A percentile compares a stretch with the other conserved stretches of the same genome.
phyloP scores from a whole-genome alignment of 2,113 vertebrate species.

The Arenaria interpres region DNA sequence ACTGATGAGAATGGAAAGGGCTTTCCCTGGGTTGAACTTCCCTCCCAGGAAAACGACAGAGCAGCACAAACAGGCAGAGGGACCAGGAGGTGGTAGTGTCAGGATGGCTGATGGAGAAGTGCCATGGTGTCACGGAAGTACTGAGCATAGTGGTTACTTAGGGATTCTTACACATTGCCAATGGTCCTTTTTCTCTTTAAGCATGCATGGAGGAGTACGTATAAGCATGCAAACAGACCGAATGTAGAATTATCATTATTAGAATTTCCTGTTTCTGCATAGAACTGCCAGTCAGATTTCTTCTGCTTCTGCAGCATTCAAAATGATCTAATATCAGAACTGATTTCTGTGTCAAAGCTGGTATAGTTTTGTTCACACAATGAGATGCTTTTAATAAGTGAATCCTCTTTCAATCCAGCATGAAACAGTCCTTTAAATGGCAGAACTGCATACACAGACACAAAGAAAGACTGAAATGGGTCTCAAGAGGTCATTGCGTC shows the following conservation, averaged over 20 bases:
- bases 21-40: background rate
- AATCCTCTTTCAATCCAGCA: background rate
- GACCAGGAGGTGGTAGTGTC: no score
- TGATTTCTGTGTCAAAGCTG: background rate
- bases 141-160: background rate
- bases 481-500: background rate
- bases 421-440: background rate
- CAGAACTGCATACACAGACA: background rate
- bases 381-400: background rate
- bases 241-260: background rate
- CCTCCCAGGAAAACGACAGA: background rate
- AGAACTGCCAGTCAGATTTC: background rate
- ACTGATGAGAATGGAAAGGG: background rate
- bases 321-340: background rate
- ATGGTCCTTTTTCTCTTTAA: background rate
- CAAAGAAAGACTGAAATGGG: background rate
- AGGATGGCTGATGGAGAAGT: fast-evolving
- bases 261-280: background rate
- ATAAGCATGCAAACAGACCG: background rate
- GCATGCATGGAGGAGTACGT: background rate
- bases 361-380: background rate
- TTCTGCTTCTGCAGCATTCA: background rate
- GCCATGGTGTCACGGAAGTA: background rate
- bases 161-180: background rate
- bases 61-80: background rate